Evolutionary conservation across 1,140 invertebrate genomes (phyloP).

Genomic region (Drosophila pandora): DNA sequence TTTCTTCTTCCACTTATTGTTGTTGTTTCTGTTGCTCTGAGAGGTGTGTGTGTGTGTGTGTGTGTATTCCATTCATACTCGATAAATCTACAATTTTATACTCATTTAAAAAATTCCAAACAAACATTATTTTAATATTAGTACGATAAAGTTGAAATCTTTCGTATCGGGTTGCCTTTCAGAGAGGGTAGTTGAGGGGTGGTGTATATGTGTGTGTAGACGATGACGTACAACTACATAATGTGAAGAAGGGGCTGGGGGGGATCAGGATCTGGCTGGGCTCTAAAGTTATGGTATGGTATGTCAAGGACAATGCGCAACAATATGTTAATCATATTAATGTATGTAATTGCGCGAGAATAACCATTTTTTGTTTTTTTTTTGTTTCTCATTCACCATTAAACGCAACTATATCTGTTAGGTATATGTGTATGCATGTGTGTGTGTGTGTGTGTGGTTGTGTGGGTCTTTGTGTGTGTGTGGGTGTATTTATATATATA

Average conservation of each 20-base stretch:
- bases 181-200: too few relatives aligned
- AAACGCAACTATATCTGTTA: slow-evolving; percentile 49
- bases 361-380: slow-evolving; percentile 19
- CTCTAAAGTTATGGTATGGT: slow-evolving; percentile 23
- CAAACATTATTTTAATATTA: slow-evolving; percentile 69
- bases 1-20: slow-evolving; percentile 21
- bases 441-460: slow-evolving; percentile 26
- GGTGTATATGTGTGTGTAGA: slow-evolving; percentile 39
- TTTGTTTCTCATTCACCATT: slow-evolving; percentile 52
- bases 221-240: slow-evolving; percentile 65
- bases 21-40: slow-evolving; percentile 26
- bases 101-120: slow-evolving; percentile 75
- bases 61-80: slow-evolving; percentile 63
- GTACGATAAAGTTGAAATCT: slow-evolving; percentile 64
- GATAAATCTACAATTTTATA: slow-evolving; percentile 73
- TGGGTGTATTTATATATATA: slow-evolving; percentile 72
- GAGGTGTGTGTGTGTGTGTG: slow-evolving; percentile 24
- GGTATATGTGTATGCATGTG: slow-evolving; percentile 33
- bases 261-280: slow-evolving; percentile 21
- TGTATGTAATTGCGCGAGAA: slow-evolving; percentile 69
- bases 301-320: slow-evolving; percentile 61
- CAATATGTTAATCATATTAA: slow-evolving; percentile 80
- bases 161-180: slow-evolving; percentile 19
- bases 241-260: slow-evolving; percentile 14
- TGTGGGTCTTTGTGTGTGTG: slow-evolving; percentile 36